Percentiles rank a stretch among this genome's conserved stretches.
phyloP scores from a whole-genome alignment of 2,113 vertebrate genomes.

The Catagonus wagneri region DNA sequence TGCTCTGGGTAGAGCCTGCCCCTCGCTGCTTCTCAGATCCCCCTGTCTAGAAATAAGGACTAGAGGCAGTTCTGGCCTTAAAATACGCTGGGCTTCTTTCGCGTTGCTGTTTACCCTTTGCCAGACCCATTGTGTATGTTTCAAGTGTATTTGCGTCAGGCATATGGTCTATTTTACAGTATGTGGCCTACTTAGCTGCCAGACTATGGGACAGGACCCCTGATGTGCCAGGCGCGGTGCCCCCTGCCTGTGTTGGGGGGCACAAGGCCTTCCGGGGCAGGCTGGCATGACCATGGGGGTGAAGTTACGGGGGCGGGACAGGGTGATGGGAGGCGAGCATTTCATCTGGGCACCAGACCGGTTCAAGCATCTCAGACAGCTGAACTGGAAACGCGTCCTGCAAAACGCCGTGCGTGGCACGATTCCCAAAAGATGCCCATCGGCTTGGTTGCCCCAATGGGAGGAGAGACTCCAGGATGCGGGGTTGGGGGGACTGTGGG shows the following conservation, averaged over 20 bases:
- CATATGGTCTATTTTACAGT: neutral
- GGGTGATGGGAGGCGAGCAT: neutral
- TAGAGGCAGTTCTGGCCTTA: neutral
- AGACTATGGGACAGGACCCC: neutral
- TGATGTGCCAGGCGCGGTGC: accelerated
- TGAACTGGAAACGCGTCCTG: neutral
- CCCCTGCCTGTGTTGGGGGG: neutral
- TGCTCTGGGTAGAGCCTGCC: accelerated
- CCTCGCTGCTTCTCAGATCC: neutral
- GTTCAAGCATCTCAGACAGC: neutral
- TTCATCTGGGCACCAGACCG: neutral
- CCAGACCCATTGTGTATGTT: neutral
- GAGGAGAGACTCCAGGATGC: neutral
- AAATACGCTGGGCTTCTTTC: neutral
- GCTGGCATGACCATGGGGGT: accelerated
- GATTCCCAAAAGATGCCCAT: neutral
- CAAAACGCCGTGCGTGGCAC: accelerated
- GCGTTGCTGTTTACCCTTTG: neutral
- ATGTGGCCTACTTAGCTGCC: accelerated
- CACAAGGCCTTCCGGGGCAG: accelerated
- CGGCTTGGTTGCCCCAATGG: neutral
- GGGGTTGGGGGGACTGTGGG: accelerated
- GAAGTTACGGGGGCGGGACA: too few species aligned
- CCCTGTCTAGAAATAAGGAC: neutral
- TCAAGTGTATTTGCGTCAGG: too few species aligned